phyloP scores from a whole-genome alignment of 2,888 invertebrate genomes.

The Agrotis segetum region DNA sequence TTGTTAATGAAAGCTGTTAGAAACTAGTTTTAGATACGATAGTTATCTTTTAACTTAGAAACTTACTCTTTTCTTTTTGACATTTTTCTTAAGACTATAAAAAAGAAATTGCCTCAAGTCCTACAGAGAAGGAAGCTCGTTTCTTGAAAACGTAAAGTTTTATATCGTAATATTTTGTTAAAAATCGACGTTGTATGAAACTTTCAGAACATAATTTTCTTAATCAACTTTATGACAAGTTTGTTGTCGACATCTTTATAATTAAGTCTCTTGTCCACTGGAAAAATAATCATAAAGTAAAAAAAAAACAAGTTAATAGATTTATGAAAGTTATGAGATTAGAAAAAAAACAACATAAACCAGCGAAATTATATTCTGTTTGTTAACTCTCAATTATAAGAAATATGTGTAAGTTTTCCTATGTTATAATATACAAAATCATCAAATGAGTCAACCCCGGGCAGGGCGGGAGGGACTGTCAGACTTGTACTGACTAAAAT shows the following conservation, averaged over 20 bases:
- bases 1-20: slow-evolving; percentile 54
- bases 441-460: too few relatives aligned
- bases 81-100: slow-evolving; percentile 29
- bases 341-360: not conserved
- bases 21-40: slow-evolving; percentile 47
- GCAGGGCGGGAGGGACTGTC: too few relatives aligned
- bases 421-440: too few relatives aligned
- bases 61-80: slow-evolving; percentile 16
- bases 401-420: too few relatives aligned
- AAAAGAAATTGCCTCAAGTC: slow-evolving; percentile 16
- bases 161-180: slow-evolving; percentile 19
- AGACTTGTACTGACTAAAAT: too few relatives aligned
- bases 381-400: too few relatives aligned
- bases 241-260: slow-evolving; percentile 38
- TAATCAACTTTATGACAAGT: slow-evolving; percentile 20
- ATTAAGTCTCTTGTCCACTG: slow-evolving; percentile 19
- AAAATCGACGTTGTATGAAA: slow-evolving; percentile 30
- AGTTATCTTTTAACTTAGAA: slow-evolving; percentile 45
- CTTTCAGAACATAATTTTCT: slow-evolving; percentile 32
- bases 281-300: not conserved
- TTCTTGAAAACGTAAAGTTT: slow-evolving; percentile 20
- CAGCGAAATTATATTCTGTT: too few relatives aligned
- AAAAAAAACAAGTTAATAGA: not conserved
- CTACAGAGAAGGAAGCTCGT: slow-evolving; percentile 10
- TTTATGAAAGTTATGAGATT: not conserved